These are phyloP conservation scores for Styela clava DNA, from an alignment of 23 tunicate genomes.

Conservation along the genomic window DNA sequence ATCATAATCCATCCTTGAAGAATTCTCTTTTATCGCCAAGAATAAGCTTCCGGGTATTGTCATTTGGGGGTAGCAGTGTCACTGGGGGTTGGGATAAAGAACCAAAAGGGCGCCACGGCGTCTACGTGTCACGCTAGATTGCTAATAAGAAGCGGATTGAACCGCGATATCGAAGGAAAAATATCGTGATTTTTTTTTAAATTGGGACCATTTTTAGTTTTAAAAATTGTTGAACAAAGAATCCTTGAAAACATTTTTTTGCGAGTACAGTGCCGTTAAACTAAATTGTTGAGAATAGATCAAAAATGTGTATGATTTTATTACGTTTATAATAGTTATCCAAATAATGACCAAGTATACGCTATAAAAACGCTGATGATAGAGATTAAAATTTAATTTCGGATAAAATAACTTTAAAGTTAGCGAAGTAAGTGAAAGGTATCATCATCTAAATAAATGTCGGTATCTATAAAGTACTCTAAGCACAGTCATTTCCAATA, in stretches of 20 bases:
- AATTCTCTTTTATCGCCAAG: not conserved
- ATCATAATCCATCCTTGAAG: not conserved
- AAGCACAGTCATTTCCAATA: not conserved
- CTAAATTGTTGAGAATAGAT: too few relatives aligned
- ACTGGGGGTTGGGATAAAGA: not conserved
- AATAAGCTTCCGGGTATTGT: not conserved
- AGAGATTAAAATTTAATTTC: not conserved
- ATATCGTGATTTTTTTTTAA: too few relatives aligned
- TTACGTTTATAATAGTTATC: too few relatives aligned
- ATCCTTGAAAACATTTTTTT: too few relatives aligned
- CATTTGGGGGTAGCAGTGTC: not conserved
- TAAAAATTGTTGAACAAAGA: too few relatives aligned
- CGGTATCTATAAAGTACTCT: not conserved
- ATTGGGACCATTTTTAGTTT: too few relatives aligned
- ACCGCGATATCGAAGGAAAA: too few relatives aligned
- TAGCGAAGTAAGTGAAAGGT: not conserved
- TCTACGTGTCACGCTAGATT: not conserved
- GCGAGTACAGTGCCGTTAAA: too few relatives aligned
- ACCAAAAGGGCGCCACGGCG: not conserved
- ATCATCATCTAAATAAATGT: not conserved
- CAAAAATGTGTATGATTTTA: too few relatives aligned
- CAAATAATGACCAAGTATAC: too few relatives aligned
- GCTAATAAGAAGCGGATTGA: not conserved
- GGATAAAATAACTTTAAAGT: not conserved
- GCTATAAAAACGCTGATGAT: not conserved